phyloP scores from a whole-genome alignment of 2,113 vertebrate species.

The Lasiurus cinereus region DNA sequence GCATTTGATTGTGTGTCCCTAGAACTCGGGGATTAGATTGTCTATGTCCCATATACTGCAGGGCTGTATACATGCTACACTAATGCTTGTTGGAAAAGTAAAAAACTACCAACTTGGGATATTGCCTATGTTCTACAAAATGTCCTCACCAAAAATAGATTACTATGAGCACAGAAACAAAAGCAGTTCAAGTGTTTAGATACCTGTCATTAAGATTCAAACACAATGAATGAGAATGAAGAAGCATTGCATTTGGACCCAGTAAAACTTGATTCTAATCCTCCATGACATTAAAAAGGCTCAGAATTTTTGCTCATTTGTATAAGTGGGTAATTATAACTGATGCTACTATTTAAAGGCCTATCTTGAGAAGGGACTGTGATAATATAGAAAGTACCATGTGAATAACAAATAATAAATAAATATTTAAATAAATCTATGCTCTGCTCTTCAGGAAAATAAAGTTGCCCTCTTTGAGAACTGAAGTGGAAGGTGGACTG shows the following conservation, averaged over 20 bases:
- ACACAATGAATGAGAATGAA: not conserved
- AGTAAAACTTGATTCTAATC: not conserved
- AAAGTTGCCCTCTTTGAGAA: not conserved
- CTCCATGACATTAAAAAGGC: not conserved
- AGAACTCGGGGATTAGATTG: not conserved
- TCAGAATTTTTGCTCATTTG: slow-evolving; percentile 6
- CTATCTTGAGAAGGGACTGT: not conserved
- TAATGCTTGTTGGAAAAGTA: not conserved
- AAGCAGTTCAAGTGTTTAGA: slow-evolving; percentile 30
- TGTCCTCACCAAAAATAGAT: not conserved
- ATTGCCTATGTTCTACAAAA: not conserved
- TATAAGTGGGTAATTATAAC: not conserved
- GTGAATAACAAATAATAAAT: not conserved
- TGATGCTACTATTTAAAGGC: not conserved
- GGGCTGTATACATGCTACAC: not conserved
- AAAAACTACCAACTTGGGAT: not conserved
- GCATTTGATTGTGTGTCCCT: not conserved
- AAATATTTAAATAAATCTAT: not conserved
- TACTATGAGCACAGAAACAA: not conserved
- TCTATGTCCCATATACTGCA: not conserved
- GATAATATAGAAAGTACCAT: not conserved
- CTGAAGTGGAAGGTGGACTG: not conserved
- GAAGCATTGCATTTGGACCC: not conserved
- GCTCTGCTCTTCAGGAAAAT: not conserved
- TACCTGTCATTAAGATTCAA: not conserved